These are phyloP conservation scores for Myrmecobius fasciatus DNA, from an alignment of 2,113 vertebrate genomes.

Conservation along the genomic window DNA sequence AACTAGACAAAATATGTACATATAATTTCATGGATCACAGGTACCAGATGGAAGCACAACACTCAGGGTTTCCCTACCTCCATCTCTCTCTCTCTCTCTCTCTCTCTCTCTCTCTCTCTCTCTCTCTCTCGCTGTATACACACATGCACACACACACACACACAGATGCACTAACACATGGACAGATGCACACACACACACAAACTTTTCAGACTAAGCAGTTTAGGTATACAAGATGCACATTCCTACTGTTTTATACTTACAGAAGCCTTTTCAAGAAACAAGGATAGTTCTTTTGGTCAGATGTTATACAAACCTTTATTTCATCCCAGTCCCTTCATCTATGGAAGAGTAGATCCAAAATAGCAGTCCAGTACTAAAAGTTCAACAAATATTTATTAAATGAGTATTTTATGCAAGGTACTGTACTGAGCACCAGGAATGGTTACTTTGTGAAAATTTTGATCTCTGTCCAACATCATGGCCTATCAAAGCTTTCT, in stretches of 20 bases:
- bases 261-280: constrained; percentile 2
- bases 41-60: constrained; percentile 1
- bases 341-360: constrained; percentile 1
- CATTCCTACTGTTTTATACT: neutral
- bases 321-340: neutral
- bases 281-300: neutral
- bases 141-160: no score
- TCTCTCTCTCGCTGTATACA: no score
- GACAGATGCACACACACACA: no score
- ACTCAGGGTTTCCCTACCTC: neutral
- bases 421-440: neutral
- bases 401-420: neutral
- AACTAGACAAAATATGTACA: neutral
- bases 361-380: neutral
- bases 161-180: no score
- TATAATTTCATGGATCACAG: neutral
- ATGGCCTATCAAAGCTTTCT: neutral
- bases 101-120: no score
- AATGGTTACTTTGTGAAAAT: neutral
- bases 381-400: neutral
- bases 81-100: no score
- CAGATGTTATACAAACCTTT: neutral
- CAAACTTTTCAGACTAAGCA: neutral
- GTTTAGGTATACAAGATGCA: neutral
- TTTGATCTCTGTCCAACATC: neutral